Conservation (phyloP, 2,888 invertebrate genomes). For the Cancer borealis region DNA sequence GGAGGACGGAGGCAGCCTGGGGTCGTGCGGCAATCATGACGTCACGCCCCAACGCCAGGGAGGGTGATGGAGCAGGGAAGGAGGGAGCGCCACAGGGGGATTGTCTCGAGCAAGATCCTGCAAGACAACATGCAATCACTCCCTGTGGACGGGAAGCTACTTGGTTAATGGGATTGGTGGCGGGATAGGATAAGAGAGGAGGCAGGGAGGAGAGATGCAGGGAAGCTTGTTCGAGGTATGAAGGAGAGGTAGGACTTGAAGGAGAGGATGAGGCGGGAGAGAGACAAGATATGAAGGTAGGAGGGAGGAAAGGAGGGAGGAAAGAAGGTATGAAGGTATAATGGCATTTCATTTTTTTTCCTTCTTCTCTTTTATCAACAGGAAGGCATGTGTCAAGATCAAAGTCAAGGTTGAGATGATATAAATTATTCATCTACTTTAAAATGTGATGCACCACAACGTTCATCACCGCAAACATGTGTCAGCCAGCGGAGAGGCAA, state of each 20-base stretch:
- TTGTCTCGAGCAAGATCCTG: conserved; percentile 23
- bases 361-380: not conserved
- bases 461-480: not conserved
- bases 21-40: conserved; percentile 12
- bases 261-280: not conserved
- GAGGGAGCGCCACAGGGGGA: conserved; percentile 3
- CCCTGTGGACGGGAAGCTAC: conserved; percentile 1
- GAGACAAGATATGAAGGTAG: not conserved
- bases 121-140: conserved; percentile 29
- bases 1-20: not conserved
- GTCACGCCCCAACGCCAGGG: not conserved
- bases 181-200: not conserved
- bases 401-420: not conserved
- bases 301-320: not conserved
- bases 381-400: conserved; percentile 13
- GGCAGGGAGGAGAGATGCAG: not conserved
- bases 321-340: conserved; percentile 4
- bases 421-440: conserved; percentile 14
- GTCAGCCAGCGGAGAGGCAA: not conserved
- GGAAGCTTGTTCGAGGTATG: not conserved
- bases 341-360: not conserved
- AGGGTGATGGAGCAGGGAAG: conserved; percentile 17
- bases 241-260: not conserved
- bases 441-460: not conserved
- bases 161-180: conserved; percentile 28